A percentile compares a stretch with the other conserved stretches of the same genome.
Evolutionary conservation across 2,113 vertebrate species (phyloP).

Genomic region (Oryzias woworae): DNA sequence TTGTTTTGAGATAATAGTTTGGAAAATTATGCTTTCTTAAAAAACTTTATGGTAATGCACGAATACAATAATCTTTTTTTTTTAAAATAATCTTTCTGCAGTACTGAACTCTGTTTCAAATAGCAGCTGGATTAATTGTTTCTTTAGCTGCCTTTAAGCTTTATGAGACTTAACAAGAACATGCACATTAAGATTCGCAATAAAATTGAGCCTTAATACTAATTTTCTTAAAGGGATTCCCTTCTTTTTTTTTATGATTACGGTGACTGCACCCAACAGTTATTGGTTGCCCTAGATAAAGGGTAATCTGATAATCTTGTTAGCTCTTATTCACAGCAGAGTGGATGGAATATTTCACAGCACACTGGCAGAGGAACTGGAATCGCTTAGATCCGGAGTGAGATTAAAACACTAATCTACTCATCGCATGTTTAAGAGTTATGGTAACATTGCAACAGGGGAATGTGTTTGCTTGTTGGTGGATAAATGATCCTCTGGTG

Average conservation of each 20-base stretch:
- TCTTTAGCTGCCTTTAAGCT: conserved; percentile 39
- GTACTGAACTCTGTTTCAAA: conserved; percentile 23
- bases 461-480: conserved; percentile 12
- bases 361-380: conserved; percentile 26
- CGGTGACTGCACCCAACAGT: conserved; percentile 49
- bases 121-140: conserved; percentile 31
- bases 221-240: conserved; percentile 35
- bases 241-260: conserved; percentile 10
- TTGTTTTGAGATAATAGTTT: no score
- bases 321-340: conserved; percentile 62
- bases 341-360: conserved; percentile 56
- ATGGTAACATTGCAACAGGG: conserved; percentile 7
- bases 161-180: conserved; percentile 9
- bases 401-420: conserved; percentile 63
- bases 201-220: conserved; percentile 35
- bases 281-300: conserved; percentile 31
- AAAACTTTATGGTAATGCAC: no score
- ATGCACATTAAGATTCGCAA: conserved; percentile 26
- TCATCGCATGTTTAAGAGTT: conserved; percentile 53
- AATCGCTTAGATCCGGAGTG: conserved; percentile 34
- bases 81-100: neutral
- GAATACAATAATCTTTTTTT: no score
- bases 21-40: no score
- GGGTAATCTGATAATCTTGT: conserved; percentile 70
- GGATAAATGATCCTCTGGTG: neutral